Conservation (phyloP, 1,140 invertebrate genomes). For the Teleogryllus occipitalis region DNA sequence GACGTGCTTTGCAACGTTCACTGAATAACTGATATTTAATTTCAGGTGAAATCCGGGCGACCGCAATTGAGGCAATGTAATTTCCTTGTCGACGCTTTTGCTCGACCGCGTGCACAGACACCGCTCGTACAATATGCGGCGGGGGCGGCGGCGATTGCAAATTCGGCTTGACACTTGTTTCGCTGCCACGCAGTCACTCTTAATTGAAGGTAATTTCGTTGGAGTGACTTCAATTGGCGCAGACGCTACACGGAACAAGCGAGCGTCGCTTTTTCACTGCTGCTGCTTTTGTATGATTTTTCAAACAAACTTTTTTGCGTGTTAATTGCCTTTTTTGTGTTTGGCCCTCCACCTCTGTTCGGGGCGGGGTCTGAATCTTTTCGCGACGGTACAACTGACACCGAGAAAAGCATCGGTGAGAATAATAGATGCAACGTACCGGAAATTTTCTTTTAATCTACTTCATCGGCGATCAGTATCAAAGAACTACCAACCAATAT, state of each 20-base stretch:
- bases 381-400: too few species aligned
- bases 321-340: background rate
- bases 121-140: background rate
- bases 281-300: background rate
- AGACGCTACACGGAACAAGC: background rate
- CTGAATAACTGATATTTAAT: background rate
- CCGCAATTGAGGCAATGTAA: background rate
- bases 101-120: background rate
- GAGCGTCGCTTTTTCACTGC: background rate
- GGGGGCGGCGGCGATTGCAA: background rate
- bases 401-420: too few species aligned
- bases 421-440: too few species aligned
- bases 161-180: background rate
- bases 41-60: background rate
- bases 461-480: too few species aligned
- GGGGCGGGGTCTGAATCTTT: too few species aligned
- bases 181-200: background rate
- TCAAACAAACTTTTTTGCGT: background rate
- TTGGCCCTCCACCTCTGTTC: background rate
- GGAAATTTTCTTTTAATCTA: too few species aligned
- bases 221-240: background rate
- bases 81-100: background rate
- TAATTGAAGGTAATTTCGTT: background rate
- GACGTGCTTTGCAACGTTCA: background rate
- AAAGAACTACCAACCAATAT: too few species aligned